A percentile compares a stretch with the other conserved stretches of the same genome.
These are phyloP conservation scores for Cerceris rybyensis DNA, from an alignment of 2,888 invertebrate genomes.

Conservation along the genomic window DNA sequence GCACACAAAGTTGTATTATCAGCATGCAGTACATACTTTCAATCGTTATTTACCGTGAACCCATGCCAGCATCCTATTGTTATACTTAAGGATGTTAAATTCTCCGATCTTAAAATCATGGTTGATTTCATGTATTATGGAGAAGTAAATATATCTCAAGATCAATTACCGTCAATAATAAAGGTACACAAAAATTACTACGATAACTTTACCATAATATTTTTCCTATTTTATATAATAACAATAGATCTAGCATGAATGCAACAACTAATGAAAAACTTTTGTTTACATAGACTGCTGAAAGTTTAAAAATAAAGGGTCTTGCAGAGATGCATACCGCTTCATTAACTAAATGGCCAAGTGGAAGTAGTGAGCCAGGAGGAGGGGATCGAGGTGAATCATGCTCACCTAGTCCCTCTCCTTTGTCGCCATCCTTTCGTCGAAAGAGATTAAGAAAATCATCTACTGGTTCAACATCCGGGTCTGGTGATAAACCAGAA, in stretches of 20 bases:
- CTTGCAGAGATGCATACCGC: constrained; percentile 93
- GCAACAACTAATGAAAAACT: neutral
- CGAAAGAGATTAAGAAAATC: constrained; percentile 87
- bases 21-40: constrained; percentile 96
- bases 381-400: constrained; percentile 77
- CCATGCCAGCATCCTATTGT: constrained; percentile 95
- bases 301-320: constrained; percentile 93
- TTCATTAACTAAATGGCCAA: constrained; percentile 88
- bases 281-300: constrained; percentile 87
- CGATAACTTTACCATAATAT: neutral
- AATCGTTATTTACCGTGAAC: constrained; percentile 92
- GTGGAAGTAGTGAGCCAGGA: constrained; percentile 81
- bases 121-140: constrained; percentile 97
- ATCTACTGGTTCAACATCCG: constrained; percentile 84
- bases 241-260: neutral
- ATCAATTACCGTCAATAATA: constrained; percentile 88
- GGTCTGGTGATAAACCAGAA: constrained; percentile 77
- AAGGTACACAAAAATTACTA: constrained; percentile 77
- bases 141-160: constrained; percentile 95
- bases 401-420: constrained; percentile 80
- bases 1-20: constrained; percentile 95
- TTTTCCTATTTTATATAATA: neutral
- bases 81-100: constrained; percentile 94
- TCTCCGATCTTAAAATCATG: constrained; percentile 92
- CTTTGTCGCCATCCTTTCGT: constrained; percentile 85